Conservation (phyloP, 35 echinoderm and acorn worm species). For the Diadema setosum region DNA sequence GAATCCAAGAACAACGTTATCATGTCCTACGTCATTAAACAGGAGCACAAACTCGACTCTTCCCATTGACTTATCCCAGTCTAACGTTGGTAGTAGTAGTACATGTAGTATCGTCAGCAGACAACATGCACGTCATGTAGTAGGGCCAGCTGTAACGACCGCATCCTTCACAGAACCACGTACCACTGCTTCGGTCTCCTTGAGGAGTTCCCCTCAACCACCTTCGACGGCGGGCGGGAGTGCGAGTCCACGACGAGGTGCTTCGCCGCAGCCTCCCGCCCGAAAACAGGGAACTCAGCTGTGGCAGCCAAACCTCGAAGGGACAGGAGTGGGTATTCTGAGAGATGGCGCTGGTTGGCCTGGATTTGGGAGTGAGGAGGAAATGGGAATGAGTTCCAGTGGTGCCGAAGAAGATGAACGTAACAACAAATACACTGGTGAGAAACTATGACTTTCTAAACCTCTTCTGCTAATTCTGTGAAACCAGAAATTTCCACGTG, state of each 20-base stretch:
- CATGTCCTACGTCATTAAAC: background rate
- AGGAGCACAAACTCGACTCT: background rate
- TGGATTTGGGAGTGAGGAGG: conserved; percentile 11
- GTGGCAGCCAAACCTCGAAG: background rate
- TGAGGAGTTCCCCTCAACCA: background rate
- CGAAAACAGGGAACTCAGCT: background rate
- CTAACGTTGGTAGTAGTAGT: too few species aligned
- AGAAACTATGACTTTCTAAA: too few species aligned
- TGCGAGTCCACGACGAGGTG: background rate
- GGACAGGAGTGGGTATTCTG: background rate
- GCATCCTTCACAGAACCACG: background rate
- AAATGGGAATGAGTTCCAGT: conserved; percentile 21
- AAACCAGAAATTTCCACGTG: too few species aligned
- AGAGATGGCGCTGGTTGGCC: conserved; percentile 1
- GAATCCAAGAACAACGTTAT: background rate
- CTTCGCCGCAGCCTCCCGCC: background rate
- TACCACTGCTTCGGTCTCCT: too few species aligned
- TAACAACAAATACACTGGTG: conserved; percentile 1
- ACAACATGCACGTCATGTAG: background rate
- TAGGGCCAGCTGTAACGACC: background rate
- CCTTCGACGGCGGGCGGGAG: background rate
- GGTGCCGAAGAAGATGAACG: conserved; percentile 6
- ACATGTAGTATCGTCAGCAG: background rate
- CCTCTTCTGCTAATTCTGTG: too few species aligned
- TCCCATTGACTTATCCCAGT: background rate